Percentiles rank a stretch among this genome's conserved stretches.
phyloP scores from a whole-genome alignment of 2,888 invertebrate species.

The Aplocera efformata region DNA sequence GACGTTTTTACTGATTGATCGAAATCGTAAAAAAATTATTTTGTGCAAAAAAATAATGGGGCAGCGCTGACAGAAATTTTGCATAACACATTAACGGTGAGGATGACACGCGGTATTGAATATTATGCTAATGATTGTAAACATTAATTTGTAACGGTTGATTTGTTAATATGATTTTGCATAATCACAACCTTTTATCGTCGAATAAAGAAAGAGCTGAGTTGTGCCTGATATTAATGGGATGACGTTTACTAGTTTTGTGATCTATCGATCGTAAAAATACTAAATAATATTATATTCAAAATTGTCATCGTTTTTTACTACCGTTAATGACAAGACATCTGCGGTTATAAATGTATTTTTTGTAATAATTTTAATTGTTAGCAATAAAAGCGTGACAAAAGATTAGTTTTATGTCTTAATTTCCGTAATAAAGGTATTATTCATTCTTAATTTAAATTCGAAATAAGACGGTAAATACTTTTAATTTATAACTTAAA shows the following conservation, averaged over 20 bases:
- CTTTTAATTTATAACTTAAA: too few species aligned
- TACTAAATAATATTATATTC: conserved; percentile 46
- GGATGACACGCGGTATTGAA: conserved; percentile 68
- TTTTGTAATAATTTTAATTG: conserved; percentile 27
- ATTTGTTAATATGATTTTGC: conserved; percentile 75
- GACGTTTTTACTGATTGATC: conserved; percentile 63
- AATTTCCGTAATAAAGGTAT: conserved; percentile 5
- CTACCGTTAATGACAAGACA: conserved; percentile 33
- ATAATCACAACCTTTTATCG: conserved; percentile 50
- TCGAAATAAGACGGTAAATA: too few species aligned
- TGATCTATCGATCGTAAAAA: conserved; percentile 66
- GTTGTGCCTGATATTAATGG: conserved; percentile 44
- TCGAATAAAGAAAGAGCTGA: conserved; percentile 30
- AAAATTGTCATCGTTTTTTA: conserved; percentile 33
- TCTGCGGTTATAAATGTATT: conserved; percentile 51
- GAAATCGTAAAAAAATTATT: conserved; percentile 59
- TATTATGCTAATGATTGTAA: conserved; percentile 72
- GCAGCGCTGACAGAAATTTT: conserved; percentile 48
- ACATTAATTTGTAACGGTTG: conserved; percentile 80
- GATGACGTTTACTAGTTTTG: conserved; percentile 68
- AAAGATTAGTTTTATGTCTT: conserved; percentile 21
- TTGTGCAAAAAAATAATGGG: conserved; percentile 54
- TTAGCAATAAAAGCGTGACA: conserved; percentile 25
- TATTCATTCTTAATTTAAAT: neutral
- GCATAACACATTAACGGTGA: conserved; percentile 42